Conservation (phyloP, 1,140 invertebrate species). For the Chelonus insularis region DNA sequence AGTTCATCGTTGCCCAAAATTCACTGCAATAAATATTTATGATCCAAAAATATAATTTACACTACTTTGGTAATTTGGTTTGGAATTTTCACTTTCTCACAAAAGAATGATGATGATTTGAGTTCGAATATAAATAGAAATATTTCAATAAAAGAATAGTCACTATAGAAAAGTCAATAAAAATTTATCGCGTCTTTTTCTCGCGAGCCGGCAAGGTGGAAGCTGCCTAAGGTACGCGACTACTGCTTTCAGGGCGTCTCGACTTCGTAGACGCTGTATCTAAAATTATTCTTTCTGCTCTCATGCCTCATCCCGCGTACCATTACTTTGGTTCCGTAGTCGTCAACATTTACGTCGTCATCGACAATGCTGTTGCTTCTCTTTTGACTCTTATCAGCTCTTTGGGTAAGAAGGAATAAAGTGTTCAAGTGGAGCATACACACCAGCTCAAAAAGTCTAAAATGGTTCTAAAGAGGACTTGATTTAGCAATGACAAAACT, state of each 20-base stretch:
- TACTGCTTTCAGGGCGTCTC: conserved; percentile 54
- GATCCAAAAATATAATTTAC: too few species aligned
- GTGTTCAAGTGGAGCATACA: too few species aligned
- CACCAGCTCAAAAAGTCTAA: too few species aligned
- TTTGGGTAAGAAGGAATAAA: too few species aligned
- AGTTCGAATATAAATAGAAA: too few species aligned
- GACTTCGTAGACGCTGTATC: conserved; percentile 56
- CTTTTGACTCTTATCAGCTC: not conserved
- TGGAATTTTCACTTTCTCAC: too few species aligned
- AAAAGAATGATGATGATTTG: too few species aligned
- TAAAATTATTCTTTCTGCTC: conserved; percentile 54
- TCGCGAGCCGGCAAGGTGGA: conserved; percentile 54
- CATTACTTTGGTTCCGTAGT: conserved; percentile 22
- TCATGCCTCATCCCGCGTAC: conserved; percentile 33
- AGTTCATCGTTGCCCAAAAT: too few species aligned
- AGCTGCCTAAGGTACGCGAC: conserved; percentile 56
- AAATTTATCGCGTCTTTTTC: conserved; percentile 14
- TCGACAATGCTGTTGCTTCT: conserved; percentile 13
- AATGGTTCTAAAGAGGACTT: too few species aligned
- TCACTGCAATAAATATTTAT: too few species aligned
- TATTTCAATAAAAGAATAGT: not conserved
- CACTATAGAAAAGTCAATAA: not conserved
- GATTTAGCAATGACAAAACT: too few species aligned
- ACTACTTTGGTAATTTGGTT: too few species aligned
- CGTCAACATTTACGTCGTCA: conserved; percentile 14